Evolutionary conservation across 2,888 invertebrate species (phyloP).

Genomic region (Baccha elongata): DNA sequence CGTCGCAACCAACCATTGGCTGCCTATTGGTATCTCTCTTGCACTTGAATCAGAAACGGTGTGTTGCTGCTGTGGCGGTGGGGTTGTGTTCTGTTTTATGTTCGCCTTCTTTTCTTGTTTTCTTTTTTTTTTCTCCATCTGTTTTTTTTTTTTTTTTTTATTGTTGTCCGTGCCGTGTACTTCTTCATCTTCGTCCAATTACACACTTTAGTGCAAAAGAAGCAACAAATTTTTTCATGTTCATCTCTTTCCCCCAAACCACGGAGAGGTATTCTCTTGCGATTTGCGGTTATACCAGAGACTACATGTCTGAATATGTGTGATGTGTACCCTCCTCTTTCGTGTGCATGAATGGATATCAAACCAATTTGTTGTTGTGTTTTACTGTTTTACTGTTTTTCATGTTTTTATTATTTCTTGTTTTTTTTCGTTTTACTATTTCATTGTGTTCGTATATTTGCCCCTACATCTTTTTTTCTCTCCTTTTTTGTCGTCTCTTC

Average conservation of each 20-base stretch:
- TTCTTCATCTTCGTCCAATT: conserved; percentile 72
- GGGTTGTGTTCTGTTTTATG: conserved; percentile 72
- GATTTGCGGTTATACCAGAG: conserved; percentile 44
- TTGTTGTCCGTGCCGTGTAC: conserved; percentile 74
- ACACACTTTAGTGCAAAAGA: conserved; percentile 73
- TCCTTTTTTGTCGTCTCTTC: neutral
- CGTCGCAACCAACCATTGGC: conserved; percentile 73
- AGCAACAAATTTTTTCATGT: conserved; percentile 74
- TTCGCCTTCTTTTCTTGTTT: conserved; percentile 63
- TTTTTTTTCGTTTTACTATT: conserved; percentile 19
- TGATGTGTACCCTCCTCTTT: conserved; percentile 54
- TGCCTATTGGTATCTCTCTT: conserved; percentile 67
- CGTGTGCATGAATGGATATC: conserved; percentile 51
- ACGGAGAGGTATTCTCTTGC: conserved; percentile 41
- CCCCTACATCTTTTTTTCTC: neutral
- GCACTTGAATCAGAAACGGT: conserved; percentile 39
- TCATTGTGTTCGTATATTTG: conserved; percentile 19
- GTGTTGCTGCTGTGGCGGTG: conserved; percentile 19
- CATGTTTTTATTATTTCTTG: conserved; percentile 44
- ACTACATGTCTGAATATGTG: conserved; percentile 40
- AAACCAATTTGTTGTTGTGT: conserved; percentile 28
- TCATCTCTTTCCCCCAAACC: conserved; percentile 72
- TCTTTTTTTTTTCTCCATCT: conserved; percentile 39
- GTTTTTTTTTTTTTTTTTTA: conserved; percentile 49
- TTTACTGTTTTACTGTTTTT: conserved; percentile 52